Evolutionary conservation across 2,888 invertebrate genomes (phyloP), one percentile per base, ranked within the genome.

Genomic region (Pinctada fucata): DNA sequence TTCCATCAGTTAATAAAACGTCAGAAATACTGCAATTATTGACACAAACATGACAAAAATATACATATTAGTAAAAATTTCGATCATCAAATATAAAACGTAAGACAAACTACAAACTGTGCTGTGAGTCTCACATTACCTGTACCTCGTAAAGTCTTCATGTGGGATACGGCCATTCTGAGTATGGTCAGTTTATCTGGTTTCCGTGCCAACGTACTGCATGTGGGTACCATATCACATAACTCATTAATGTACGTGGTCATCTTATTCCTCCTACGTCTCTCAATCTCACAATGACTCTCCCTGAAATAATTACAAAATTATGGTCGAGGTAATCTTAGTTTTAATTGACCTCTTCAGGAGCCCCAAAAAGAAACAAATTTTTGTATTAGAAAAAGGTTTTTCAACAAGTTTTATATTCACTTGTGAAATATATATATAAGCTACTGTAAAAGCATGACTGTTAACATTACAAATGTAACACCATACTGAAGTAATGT

Each of bases 151-250:
- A 99, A 95, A 76, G 97, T 97, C 94, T 99, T 99, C 99, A 99
- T 99, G 93, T 99, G 99, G 45, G 99, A 98, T 80, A 99, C 99
- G 71, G 99, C 99, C 99, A 99, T 99, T 91, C 99, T 95, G 82
- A 99, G 95, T 93, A 99, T 99, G 89, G 99, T 99, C 84, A 99
- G 95, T 93, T 99, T 99, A 94, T 99, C 99, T 73, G 99, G 99
- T 93, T 99, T 99, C 87, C 99, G 95, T 77, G 99, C 99, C 87
- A 99, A 95, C 71, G 99, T 98, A 91, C 97, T 97, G 94, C 99
- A 99, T 90, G 99, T 98, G 91, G 99, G 99, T 91, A 99, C 99
- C 99, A 99, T 99, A 94, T 99, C 99, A 87, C 98, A 99, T 89
- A 99, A 95, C 94, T 99, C 99, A 91, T 99, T 99, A 93, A 99